Conservation (phyloP, 2,797 vertebrate genomes). For the Sebastes kiyomatsui region DNA sequence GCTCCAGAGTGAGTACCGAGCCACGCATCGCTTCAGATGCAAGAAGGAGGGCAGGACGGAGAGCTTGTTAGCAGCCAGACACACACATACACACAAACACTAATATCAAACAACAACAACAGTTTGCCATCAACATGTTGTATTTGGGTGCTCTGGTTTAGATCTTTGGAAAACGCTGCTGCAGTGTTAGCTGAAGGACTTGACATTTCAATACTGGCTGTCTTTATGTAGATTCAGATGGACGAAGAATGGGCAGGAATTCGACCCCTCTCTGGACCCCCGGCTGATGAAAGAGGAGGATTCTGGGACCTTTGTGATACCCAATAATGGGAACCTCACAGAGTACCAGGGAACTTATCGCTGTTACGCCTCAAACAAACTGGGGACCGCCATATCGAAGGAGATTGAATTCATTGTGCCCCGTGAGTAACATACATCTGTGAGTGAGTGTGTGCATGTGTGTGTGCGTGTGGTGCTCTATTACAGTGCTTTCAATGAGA, state of each 20-base stretch:
- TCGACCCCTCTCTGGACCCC: conserved; percentile 87
- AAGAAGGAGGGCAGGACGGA: not conserved
- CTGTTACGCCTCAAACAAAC: conserved; percentile 90
- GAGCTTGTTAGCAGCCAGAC: conserved; percentile 38
- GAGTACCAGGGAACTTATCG: conserved; percentile 93
- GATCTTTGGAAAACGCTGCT: conserved; percentile 7
- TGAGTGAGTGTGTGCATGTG: conserved; percentile 5
- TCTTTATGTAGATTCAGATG: conserved; percentile 88
- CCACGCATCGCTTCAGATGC: conserved; percentile 9
- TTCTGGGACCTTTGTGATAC: conserved; percentile 93
- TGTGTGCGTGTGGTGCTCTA: conserved; percentile 39
- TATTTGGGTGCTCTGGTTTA: conserved; percentile 16
- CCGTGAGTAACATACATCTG: conserved; percentile 83
- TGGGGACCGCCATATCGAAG: conserved; percentile 92
- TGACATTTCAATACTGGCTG: conserved; percentile 53
- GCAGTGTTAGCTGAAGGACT: not conserved
- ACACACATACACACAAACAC: not conserved
- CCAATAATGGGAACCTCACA: conserved; percentile 90
- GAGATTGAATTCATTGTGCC: conserved; percentile 94
- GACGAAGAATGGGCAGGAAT: conserved; percentile 91
- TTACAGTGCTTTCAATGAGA: conserved; percentile 70
- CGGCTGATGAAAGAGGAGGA: conserved; percentile 83
- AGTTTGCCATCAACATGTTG: conserved; percentile 22
- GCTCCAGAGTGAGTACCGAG: conserved; percentile 87
- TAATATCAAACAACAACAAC: conserved; percentile 17